A percentile compares a stretch with the other conserved stretches of the same genome.
phyloP scores from a whole-genome alignment of 2,113 vertebrate species.

The Aptenodytes patagonicus region DNA sequence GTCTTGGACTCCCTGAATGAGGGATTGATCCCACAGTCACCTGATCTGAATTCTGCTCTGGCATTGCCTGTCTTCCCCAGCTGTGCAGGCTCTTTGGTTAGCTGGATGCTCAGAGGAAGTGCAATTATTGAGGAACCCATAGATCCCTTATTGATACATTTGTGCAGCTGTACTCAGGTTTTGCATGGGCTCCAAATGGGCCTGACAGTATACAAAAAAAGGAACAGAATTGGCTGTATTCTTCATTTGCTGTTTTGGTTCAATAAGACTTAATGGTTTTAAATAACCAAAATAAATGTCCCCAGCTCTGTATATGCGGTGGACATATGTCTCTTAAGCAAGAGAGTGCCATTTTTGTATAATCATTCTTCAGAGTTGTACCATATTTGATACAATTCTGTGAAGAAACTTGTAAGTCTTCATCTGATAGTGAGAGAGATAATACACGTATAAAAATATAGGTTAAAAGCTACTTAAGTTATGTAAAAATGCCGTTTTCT shows the following conservation, averaged over 20 bases:
- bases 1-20: too few relatives aligned
- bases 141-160: too few relatives aligned
- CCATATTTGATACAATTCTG: neutral
- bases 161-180: too few relatives aligned
- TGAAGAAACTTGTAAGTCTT: neutral
- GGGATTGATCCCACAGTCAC: too few relatives aligned
- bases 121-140: too few relatives aligned
- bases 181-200: too few relatives aligned
- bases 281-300: neutral
- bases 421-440: neutral
- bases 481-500: neutral
- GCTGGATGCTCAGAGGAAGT: too few relatives aligned
- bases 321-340: neutral
- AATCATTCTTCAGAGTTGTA: neutral
- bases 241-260: neutral
- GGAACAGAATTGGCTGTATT: neutral
- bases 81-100: too few relatives aligned
- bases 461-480: neutral
- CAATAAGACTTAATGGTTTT: neutral
- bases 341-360: neutral
- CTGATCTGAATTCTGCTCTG: too few relatives aligned
- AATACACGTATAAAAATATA: neutral
- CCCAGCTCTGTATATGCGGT: neutral
- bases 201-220: too few relatives aligned
- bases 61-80: too few relatives aligned